Percentiles rank a stretch among this genome's conserved stretches.
These are phyloP conservation scores for Calliopum simillimum DNA, from an alignment of 2,888 invertebrate genomes.

Conservation along the genomic window DNA sequence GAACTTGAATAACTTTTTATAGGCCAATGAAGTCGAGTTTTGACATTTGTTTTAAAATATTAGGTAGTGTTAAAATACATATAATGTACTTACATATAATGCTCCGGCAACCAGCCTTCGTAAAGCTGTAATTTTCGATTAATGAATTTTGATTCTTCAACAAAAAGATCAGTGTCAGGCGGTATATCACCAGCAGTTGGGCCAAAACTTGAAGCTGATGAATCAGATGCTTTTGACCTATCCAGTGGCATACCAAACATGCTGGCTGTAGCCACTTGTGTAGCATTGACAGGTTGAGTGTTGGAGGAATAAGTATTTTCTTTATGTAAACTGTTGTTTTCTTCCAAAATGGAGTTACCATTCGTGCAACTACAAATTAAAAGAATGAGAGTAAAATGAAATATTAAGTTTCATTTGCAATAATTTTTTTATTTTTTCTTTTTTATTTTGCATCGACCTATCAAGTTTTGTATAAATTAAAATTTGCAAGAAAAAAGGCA, in stretches of 20 bases:
- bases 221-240: conserved; percentile 34
- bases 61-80: not conserved
- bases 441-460: too few relatives aligned
- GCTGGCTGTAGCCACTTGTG: conserved; percentile 52
- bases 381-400: not conserved
- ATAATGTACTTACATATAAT: conserved; percentile 62
- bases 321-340: conserved; percentile 16
- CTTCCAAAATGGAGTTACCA: conserved; percentile 47
- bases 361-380: conserved; percentile 53
- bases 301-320: conserved; percentile 34
- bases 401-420: not conserved
- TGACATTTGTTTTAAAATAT: too few relatives aligned
- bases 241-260: conserved; percentile 50
- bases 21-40: too few relatives aligned
- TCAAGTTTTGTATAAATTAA: conserved; percentile 9
- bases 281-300: conserved; percentile 40
- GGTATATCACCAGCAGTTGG: not conserved
- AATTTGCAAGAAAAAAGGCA: not conserved
- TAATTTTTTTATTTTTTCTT: too few relatives aligned
- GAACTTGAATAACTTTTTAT: too few relatives aligned
- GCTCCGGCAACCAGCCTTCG: conserved; percentile 65
- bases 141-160: conserved; percentile 52
- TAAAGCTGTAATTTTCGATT: conserved; percentile 60
- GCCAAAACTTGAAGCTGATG: not conserved
- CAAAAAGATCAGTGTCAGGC: conserved; percentile 51